phyloP scores from a whole-genome alignment of 2,113 vertebrate genomes.

The Spheniscus mendiculus region DNA sequence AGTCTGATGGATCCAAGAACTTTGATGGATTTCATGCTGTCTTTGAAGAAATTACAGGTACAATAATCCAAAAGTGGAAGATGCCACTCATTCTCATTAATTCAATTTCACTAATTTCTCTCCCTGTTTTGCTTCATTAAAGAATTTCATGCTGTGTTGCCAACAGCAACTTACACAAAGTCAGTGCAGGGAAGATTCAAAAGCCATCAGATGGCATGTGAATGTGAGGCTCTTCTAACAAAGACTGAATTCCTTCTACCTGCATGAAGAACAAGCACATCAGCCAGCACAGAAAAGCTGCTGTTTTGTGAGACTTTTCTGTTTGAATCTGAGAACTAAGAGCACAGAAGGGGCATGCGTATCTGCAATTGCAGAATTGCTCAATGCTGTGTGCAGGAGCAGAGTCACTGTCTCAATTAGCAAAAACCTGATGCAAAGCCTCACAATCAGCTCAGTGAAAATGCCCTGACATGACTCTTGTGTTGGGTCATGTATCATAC shows the following conservation, averaged over 20 bases:
- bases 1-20: conserved; percentile 95
- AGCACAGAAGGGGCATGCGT: not conserved
- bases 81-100: not conserved
- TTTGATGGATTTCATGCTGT: conserved; percentile 94
- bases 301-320: not conserved
- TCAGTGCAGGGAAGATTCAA: not conserved
- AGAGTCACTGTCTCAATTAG: not conserved
- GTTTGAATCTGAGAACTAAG: not conserved
- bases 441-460: not conserved
- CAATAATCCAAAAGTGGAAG: not conserved
- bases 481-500: not conserved
- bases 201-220: not conserved
- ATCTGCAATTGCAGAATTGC: not conserved
- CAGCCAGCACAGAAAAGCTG: not conserved
- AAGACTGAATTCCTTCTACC: not conserved
- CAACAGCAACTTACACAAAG: not conserved
- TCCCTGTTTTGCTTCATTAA: conserved; percentile 31
- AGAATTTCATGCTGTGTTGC: conserved; percentile 24
- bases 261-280: not conserved
- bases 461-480: not conserved
- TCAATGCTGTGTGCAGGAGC: not conserved
- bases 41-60: conserved; percentile 95
- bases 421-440: not conserved
- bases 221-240: not conserved
- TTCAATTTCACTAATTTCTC: not conserved